Evolutionary conservation across 2,888 invertebrate genomes (phyloP), one percentile per base, ranked within the genome.

Genomic region (Lepetodrilus schrolli): DNA sequence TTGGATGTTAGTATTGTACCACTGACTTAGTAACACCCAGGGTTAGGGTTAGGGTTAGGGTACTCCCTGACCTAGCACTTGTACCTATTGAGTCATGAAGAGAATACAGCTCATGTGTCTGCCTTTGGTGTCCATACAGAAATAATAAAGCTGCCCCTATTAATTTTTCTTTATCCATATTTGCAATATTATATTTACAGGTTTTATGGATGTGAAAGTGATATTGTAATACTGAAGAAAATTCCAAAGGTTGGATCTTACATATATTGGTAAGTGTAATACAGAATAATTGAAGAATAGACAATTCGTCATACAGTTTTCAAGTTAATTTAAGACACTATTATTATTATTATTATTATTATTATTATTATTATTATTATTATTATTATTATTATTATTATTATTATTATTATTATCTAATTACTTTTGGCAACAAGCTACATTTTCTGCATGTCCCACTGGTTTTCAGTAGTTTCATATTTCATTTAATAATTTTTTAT

Each of bases 141-240:
- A 17, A 43, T 7, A 3, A 3, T 4, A 17, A 17, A 17, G 4
- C 43, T 43, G 4, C 3, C 43, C 17, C 43, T 43, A 17, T 43
- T 4, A 43, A 43, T 17, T 10, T 4, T 43, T 0, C 13, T 2
- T 0, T 4, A n/a, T 10, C 30, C 4, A 37, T 66, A 1, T 30
- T 66, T 65, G 65, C 65, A 30, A 65, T 30, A n/a, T 34, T 13
- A 17, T 43, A 49, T 51, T 48, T 84, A 30, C 82, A 89, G 88
- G 77, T 89, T 87, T 74, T 84, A 84, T 82, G 85, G 86, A 23
- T 79, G 87, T 70, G 88, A 88, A 43, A 87, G 83, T 82, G 88
- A 88, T 76, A 83, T 88, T 43, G 88, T 88, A 26, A 81, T 88
- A 20, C 69, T 89, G 66, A 85, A 85, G 72, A 86, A 87, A 76